These are phyloP conservation scores for Eupithecia subumbrata DNA, from an alignment of 2,888 invertebrate species.

Conservation along the genomic window DNA sequence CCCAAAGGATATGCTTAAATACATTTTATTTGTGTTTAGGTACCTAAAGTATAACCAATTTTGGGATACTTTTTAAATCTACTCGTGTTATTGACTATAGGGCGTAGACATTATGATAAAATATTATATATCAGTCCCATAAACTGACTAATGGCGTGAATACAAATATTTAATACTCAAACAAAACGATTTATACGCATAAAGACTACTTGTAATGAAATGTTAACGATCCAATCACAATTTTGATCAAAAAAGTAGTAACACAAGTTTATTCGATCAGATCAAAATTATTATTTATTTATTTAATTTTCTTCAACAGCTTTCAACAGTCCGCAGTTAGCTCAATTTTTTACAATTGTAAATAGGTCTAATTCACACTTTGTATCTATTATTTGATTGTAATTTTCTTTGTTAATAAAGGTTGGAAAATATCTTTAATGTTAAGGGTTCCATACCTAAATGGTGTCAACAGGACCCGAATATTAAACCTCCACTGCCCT, in stretches of 20 bases:
- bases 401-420: no score
- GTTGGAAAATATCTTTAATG: no score
- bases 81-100: background rate
- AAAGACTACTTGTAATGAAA: conserved; percentile 39
- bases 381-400: no score
- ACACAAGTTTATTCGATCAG: background rate
- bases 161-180: conserved; percentile 28
- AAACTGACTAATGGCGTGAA: conserved; percentile 20
- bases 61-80: background rate
- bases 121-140: conserved; percentile 25
- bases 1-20: background rate
- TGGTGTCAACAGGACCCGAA: no score
- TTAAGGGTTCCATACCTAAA: no score
- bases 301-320: background rate
- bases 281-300: background rate
- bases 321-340: no score
- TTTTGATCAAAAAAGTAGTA: background rate
- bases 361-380: no score
- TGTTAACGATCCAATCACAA: conserved; percentile 35
- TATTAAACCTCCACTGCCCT: no score
- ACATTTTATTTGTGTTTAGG: background rate
- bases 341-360: no score
- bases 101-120: background rate
- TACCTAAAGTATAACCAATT: background rate
- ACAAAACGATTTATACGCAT: conserved; percentile 32